Percentiles rank a stretch among this genome's conserved stretches.
These are phyloP conservation scores for Python bivittatus DNA, from an alignment of 2,113 vertebrate species.

Conservation along the genomic window DNA sequence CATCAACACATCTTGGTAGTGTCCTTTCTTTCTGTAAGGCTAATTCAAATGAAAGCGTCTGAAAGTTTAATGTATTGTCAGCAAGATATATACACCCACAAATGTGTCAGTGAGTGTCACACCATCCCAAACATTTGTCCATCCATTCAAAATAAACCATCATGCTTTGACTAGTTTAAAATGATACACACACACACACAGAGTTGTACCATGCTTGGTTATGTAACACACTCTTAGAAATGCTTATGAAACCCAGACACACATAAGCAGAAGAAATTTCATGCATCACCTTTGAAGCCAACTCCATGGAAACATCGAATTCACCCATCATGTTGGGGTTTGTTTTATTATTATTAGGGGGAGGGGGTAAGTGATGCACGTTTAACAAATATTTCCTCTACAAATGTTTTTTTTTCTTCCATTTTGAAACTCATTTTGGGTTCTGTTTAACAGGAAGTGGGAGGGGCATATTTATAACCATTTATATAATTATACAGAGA, in stretches of 20 bases:
- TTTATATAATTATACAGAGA: background rate
- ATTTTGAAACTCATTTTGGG: constrained; percentile 23
- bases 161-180: constrained; percentile 67
- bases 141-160: constrained; percentile 44
- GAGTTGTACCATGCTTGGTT: constrained; percentile 61
- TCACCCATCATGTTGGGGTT: constrained; percentile 54
- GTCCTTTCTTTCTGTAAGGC: constrained; percentile 50
- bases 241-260: constrained; percentile 11
- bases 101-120: constrained; percentile 27
- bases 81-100: constrained; percentile 32
- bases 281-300: constrained; percentile 71
- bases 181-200: constrained; percentile 15
- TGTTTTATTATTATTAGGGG: constrained; percentile 25
- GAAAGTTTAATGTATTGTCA: constrained; percentile 31
- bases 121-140: constrained; percentile 50
- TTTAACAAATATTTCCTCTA: constrained; percentile 35
- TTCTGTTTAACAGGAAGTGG: constrained; percentile 14
- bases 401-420: constrained; percentile 37
- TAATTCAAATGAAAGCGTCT: constrained; percentile 29
- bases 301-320: constrained; percentile 58
- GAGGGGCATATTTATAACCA: constrained; percentile 40
- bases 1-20: constrained; percentile 41
- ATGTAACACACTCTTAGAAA: constrained; percentile 31
- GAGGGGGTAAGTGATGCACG: constrained; percentile 29
- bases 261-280: constrained; percentile 51